Evolutionary conservation across 2,888 invertebrate genomes (phyloP), one percentile per base, ranked within the genome.

Genomic region (Ecliptopera silaceata): DNA sequence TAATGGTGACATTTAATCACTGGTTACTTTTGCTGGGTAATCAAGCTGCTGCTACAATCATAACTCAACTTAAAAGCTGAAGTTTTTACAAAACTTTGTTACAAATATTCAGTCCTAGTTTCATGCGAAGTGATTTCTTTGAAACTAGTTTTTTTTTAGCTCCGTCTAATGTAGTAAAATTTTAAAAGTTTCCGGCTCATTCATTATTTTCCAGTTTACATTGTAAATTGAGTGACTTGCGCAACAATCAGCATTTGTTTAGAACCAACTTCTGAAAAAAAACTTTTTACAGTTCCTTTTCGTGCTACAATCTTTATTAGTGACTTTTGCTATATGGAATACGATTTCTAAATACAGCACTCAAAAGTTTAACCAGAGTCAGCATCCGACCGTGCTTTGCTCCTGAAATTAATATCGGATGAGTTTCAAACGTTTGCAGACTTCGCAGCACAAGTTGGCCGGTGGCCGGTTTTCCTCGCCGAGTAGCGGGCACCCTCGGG

Each of bases 1-100:
- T 53, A 61, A 57, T 44, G 59, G 51, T 51, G 50, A 48, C 49
- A 60, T 61, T 59, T 64, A 57, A 55, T 56, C 58, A 56, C 54
- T 38, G 36, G 17, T 29, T 34, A 31, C n/a, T n/a, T n/a, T n/a
- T 53, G 34, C 31, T 46, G 20, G 43, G 42, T 53, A 45, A 45
- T 54, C 49, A 13, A 46, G 13, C 26, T 44, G 12, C 49, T 32
- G 38, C 15, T 44, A 10, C 15, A 26, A 43, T 43, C 36, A 26
- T 49, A 45, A 39, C 45, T 39, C 47, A 5, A 15, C 10, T 15
- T 15, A 42, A 29, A 47, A 31, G 39, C 29, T 18, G n/a, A 44
- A 44, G 48, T 43, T 44, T 44, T 47, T 48, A n/a, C 31, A 39
- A 44, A 44, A 31, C 13, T 32, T n/a, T 17, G 32, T 34, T 13